Evolutionary conservation across 1,140 invertebrate genomes (phyloP).

Genomic region (Drosophila orena): DNA sequence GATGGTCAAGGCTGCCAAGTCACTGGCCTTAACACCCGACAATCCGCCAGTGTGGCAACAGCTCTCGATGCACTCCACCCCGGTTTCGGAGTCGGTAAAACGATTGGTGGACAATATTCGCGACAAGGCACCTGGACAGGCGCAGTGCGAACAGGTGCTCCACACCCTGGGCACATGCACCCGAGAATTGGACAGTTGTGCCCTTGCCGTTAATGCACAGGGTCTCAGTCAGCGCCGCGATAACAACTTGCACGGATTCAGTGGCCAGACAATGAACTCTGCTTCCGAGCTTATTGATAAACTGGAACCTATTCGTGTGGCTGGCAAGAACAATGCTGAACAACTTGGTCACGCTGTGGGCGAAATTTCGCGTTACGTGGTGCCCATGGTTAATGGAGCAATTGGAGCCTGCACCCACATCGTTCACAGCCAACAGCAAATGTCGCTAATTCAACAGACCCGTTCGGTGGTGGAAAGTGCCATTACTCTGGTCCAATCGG

Average conservation of each 20-base stretch:
- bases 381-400: constrained; percentile 92
- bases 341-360: constrained; percentile 95
- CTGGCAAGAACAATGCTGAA: constrained; percentile 96
- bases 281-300: constrained; percentile 91
- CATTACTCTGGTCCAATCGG: constrained; percentile 92
- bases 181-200: constrained; percentile 93
- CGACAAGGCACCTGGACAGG: constrained; percentile 97
- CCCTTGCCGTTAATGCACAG: constrained; percentile 94
- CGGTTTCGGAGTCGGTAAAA: constrained; percentile 98
- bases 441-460: constrained; percentile 94
- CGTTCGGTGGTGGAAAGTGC: constrained; percentile 97
- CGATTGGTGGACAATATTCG: constrained; percentile 95
- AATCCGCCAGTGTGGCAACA: constrained; percentile 97
- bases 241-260: constrained; percentile 92
- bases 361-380: constrained; percentile 91
- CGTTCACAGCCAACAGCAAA: constrained; percentile 95
- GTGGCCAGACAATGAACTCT: constrained; percentile 91
- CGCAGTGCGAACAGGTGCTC: constrained; percentile 95
- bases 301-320: constrained; percentile 91
- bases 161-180: constrained; percentile 91
- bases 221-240: constrained; percentile 90
- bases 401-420: constrained; percentile 96
- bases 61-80: constrained; percentile 96
- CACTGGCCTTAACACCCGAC: constrained; percentile 93
- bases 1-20: constrained; percentile 96